phyloP scores from a whole-genome alignment of 2,113 vertebrate genomes.

The Poeciliopsis retropinna region DNA sequence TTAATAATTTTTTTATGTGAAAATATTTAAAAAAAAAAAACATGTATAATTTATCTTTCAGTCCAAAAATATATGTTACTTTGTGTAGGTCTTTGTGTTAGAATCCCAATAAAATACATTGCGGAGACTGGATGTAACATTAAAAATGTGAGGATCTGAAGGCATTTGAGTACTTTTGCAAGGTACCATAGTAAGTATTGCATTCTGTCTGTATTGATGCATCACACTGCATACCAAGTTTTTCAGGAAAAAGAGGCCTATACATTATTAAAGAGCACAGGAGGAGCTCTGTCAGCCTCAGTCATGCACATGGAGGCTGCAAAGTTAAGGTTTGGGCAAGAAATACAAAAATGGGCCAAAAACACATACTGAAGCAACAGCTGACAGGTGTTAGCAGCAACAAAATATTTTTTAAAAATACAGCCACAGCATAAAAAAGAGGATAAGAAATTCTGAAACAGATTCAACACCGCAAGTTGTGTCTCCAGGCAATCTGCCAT shows the following conservation, averaged over 20 bases:
- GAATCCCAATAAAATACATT: not conserved
- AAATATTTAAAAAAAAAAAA: too few relatives aligned
- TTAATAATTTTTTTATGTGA: not conserved
- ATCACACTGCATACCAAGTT: not conserved
- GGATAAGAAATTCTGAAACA: slow-evolving; percentile 3
- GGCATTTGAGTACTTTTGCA: not conserved
- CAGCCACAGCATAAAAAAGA: slow-evolving; percentile 23
- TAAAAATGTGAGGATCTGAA: not conserved
- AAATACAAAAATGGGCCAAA: not conserved
- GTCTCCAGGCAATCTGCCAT: slow-evolving; percentile 18
- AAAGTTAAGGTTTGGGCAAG: not conserved
- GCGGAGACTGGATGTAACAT: not conserved
- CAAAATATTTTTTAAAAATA: not conserved
- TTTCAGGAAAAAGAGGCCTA: not conserved
- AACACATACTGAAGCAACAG: slow-evolving; percentile 22
- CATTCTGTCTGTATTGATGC: not conserved
- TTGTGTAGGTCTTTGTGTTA: not conserved
- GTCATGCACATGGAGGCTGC: not conserved
- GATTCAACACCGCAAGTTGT: slow-evolving; percentile 23
- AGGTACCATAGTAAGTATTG: not conserved
- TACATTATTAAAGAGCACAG: not conserved
- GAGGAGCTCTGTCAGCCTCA: slow-evolving; percentile 6
- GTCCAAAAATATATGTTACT: not conserved
- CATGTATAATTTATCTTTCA: not conserved
- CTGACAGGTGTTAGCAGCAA: slow-evolving; percentile 22